Evolutionary conservation across 1,140 invertebrate genomes (phyloP), one percentile per base, ranked within the genome.

Genomic region (Hyles euphorbiae): DNA sequence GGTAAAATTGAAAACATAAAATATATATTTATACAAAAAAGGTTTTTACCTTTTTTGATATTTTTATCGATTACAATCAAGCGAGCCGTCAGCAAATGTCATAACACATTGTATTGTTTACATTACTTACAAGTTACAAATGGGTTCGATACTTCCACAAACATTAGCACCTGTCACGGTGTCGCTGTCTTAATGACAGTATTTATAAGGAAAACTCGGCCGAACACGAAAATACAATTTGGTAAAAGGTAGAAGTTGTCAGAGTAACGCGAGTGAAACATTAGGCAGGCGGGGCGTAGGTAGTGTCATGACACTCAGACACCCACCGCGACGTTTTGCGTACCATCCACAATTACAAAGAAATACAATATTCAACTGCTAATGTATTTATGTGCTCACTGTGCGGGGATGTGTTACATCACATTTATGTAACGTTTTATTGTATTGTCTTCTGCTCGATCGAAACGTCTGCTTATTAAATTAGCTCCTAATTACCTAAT

Each of bases 141-240:
- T 82, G 76, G 71, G 70, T 71, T 74, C 74, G 65, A 84, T 87
- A 82, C 77, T 75, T 78, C 67, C 68, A 74, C 65, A 72, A 67
- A 76, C 82, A 88, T 88, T 85, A 88, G 78, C 83, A 83, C 78
- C 82, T 88, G 85, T 87, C 85, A 76, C 76, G 63, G 70, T 75
- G 78, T 82, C 75, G 70, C 70, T 78, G 78, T 84, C 81, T 84
- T 88, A 88, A 88, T 88, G 82, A 88, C 80, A 85, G 81, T 87
- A 84, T 88, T 88, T 88, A 87, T 88, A 88, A 88, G 83, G 82
- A 88, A 88, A 88, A 85, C 74, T 88, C 78, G 74, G 69, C 61
- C 65, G 73, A 84, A 87, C 85, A 88, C 75, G 85, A 87, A 85
- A 88, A 88, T 78, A 88, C 85, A 88, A 88, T 88, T 87, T 87